Conservation (phyloP, 2,888 invertebrate species). For the Lycia hirtaria region DNA sequence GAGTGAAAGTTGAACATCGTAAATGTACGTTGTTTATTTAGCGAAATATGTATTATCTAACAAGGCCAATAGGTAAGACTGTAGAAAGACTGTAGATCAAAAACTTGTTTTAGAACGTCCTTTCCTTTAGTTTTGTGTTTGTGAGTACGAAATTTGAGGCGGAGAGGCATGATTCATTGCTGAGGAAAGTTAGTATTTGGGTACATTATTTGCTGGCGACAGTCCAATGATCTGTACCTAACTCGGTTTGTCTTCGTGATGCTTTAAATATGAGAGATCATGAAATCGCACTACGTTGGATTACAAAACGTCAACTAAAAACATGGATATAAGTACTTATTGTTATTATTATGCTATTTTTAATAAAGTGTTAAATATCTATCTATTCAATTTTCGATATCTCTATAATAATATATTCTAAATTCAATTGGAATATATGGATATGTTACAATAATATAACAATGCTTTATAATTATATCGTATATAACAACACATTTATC, state of each 20-base stretch:
- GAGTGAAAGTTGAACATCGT: slow-evolving; percentile 51
- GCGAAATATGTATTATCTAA: slow-evolving; percentile 22
- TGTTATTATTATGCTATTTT: too few relatives aligned
- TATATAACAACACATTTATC: not conserved
- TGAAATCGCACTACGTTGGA: not conserved
- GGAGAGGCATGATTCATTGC: slow-evolving; percentile 45
- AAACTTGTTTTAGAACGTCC: slow-evolving; percentile 34
- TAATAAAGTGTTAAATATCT: too few relatives aligned
- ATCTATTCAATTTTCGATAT: too few relatives aligned
- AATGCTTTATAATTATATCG: not conserved
- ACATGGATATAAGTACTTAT: too few relatives aligned
- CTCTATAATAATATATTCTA: too few relatives aligned
- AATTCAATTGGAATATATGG: too few relatives aligned
- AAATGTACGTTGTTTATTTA: slow-evolving; percentile 34
- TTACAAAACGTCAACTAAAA: not conserved
- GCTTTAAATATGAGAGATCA: slow-evolving; percentile 7
- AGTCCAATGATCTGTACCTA: slow-evolving; percentile 45
- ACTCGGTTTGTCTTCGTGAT: slow-evolving; percentile 33
- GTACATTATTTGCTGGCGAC: slow-evolving; percentile 46
- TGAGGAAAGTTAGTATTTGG: slow-evolving; percentile 51
- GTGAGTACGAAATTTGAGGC: slow-evolving; percentile 40
- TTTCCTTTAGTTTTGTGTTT: slow-evolving; percentile 23
- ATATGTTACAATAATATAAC: not conserved
- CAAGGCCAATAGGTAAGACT: slow-evolving; percentile 25
- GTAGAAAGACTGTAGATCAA: slow-evolving; percentile 14